Evolutionary conservation across 2,113 vertebrate species (phyloP).

Genomic region (Desmodus rotundus): DNA sequence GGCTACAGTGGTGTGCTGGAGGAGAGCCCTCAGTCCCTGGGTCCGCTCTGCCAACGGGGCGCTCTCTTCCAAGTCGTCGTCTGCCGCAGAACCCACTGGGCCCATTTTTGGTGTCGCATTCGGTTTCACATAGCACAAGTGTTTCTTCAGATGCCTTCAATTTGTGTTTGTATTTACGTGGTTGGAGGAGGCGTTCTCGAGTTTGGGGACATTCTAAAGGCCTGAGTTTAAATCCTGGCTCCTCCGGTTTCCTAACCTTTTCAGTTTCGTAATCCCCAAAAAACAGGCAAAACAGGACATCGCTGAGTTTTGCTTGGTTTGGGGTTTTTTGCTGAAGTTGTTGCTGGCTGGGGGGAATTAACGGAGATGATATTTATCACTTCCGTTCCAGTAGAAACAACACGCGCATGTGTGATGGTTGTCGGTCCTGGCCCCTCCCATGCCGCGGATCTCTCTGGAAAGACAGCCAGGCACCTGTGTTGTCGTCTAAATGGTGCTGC

Average conservation of each 20-base stretch:
- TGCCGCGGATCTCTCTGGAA: rapidly evolving
- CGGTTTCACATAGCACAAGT: neutral
- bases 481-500: neutral
- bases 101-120: neutral
- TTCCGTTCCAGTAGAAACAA: no score
- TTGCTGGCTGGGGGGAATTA: neutral
- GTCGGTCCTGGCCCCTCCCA: neutral
- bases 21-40: rapidly evolving
- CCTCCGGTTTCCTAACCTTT: neutral
- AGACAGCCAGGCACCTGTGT: neutral
- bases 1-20: rapidly evolving
- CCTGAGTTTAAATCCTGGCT: neutral
- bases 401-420: rapidly evolving
- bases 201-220: neutral
- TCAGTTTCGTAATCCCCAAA: neutral
- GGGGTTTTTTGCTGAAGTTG: neutral
- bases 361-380: neutral
- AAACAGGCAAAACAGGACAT: neutral
- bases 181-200: neutral
- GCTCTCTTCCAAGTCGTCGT: neutral
- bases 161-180: neutral
- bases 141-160: neutral
- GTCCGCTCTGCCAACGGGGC: no score
- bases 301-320: neutral
- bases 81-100: neutral